These are phyloP conservation scores for Fragum fragum DNA, from an alignment of 2,888 invertebrate genomes.

Conservation along the genomic window DNA sequence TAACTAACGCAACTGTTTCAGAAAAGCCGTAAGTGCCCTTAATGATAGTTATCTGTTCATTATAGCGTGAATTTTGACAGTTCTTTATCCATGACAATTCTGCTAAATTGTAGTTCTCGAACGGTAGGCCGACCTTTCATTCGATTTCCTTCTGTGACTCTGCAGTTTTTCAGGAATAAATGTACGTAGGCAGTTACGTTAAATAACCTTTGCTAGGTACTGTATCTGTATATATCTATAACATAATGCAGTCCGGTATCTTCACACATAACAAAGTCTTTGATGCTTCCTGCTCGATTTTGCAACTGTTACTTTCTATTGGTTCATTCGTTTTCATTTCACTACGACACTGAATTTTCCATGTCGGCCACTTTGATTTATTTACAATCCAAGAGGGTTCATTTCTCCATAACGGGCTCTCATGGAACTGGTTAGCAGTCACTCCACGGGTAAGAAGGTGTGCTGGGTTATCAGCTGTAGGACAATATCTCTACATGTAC, in stretches of 20 bases:
- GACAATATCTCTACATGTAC: slow-evolving; percentile 17
- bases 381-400: slow-evolving; percentile 35
- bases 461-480: slow-evolving; percentile 35
- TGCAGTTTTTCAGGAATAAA: slow-evolving; percentile 23
- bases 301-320: not conserved
- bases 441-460: slow-evolving; percentile 31
- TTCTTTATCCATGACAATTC: slow-evolving; percentile 20
- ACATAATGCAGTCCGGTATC: not conserved
- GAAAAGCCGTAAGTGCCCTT: not conserved
- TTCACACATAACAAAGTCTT: not conserved
- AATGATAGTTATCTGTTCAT: slow-evolving; percentile 15
- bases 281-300: not conserved
- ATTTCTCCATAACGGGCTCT: slow-evolving; percentile 32
- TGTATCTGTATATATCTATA: slow-evolving; percentile 16
- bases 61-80: slow-evolving; percentile 22
- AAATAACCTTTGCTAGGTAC: slow-evolving; percentile 15
- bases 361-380: not conserved
- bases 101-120: slow-evolving; percentile 8
- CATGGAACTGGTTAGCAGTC: slow-evolving; percentile 16
- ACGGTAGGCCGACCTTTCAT: not conserved
- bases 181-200: slow-evolving; percentile 28
- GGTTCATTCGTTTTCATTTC: not conserved
- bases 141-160: not conserved
- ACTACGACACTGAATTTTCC: not conserved
- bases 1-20: slow-evolving; percentile 6